Evolutionary conservation across 1,140 invertebrate species (phyloP).

Genomic region (Aphaenogaster rudis): DNA sequence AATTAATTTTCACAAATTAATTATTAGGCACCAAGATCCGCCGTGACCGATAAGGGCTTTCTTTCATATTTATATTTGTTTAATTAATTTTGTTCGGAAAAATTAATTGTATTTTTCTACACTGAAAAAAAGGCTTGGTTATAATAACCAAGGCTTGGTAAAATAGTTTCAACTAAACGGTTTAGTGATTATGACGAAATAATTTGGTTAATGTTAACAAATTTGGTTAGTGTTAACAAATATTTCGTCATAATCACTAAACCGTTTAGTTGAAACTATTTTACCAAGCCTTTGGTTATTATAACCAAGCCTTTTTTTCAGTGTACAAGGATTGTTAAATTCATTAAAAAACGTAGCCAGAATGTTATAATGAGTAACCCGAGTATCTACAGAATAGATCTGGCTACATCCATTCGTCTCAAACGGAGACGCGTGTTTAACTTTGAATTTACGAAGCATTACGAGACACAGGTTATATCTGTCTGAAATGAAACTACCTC

Average conservation of each 20-base stretch:
- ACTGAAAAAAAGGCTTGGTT: too few relatives aligned
- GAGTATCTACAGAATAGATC: not conserved
- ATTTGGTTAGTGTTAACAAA: too few relatives aligned
- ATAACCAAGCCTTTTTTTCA: too few relatives aligned
- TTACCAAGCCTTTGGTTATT: too few relatives aligned
- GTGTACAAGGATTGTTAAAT: not conserved
- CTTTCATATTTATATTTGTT: not conserved
- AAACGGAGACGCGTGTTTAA: conserved; percentile 12
- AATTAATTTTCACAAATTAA: not conserved
- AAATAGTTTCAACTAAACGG: too few relatives aligned
- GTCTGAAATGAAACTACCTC: not conserved
- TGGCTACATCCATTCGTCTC: not conserved
- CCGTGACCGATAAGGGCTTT: too few relatives aligned
- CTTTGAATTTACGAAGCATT: conserved; percentile 17
- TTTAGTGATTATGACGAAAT: too few relatives aligned
- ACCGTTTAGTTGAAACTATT: too few relatives aligned
- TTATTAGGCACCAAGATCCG: too few relatives aligned
- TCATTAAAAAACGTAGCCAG: not conserved
- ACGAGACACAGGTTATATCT: not conserved
- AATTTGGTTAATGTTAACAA: too few relatives aligned
- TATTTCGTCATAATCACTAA: too few relatives aligned
- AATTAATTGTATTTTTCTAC: not conserved
- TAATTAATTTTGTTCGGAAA: not conserved
- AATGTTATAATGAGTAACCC: not conserved
- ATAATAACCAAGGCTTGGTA: too few relatives aligned